These are phyloP conservation scores for Urocynchramus pylzowi DNA, from an alignment of 2,113 vertebrate species.

Conservation along the genomic window DNA sequence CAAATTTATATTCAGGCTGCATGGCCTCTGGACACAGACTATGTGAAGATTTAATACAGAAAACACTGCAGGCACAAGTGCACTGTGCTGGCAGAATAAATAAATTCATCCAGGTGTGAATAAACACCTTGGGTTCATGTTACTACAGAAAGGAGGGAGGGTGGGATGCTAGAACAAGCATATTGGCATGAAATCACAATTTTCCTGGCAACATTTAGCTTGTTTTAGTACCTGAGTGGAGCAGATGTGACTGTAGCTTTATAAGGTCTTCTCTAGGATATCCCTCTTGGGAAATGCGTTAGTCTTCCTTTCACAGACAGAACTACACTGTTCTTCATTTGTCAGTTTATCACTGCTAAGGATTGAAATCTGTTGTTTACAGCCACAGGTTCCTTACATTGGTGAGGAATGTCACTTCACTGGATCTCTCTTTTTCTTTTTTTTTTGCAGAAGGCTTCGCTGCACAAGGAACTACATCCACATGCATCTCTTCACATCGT, in stretches of 20 bases:
- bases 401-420: background rate
- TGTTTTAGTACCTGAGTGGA: background rate
- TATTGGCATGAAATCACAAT: background rate
- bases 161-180: background rate
- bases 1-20: background rate
- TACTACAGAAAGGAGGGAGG: background rate
- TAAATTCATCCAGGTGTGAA: background rate
- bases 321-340: background rate
- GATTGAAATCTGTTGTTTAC: background rate
- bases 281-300: background rate
- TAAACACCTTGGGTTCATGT: background rate
- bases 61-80: background rate
- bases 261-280: background rate
- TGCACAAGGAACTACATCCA: conserved; percentile 95
- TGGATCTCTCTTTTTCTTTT: background rate
- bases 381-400: background rate
- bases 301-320: background rate
- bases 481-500: conserved; percentile 92
- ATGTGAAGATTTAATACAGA: background rate
- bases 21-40: background rate
- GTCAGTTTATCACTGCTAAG: background rate
- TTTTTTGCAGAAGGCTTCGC: conserved; percentile 81
- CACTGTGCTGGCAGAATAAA: background rate
- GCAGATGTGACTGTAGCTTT: background rate
- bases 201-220: background rate